These are phyloP conservation scores for Tapera naevia DNA, from an alignment of 2,797 vertebrate species.

Conservation along the genomic window DNA sequence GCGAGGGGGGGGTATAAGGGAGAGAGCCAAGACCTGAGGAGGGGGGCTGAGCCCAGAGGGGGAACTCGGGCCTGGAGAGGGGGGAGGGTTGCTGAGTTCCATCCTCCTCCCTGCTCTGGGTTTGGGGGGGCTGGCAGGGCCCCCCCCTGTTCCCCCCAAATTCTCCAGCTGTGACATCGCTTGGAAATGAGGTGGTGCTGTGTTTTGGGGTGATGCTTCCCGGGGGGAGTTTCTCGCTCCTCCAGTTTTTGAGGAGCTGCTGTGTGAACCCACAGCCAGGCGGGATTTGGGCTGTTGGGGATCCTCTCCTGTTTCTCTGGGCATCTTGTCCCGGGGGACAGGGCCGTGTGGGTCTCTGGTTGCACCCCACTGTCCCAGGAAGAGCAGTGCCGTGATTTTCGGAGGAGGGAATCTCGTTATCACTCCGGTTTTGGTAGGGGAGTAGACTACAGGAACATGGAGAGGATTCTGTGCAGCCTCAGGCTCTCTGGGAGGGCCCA, in stretches of 20 bases:
- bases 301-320: neutral
- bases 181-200: neutral
- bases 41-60: no score
- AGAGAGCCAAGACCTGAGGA: no score
- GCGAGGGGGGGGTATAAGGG: no score
- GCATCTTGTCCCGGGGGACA: neutral
- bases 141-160: no score
- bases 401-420: neutral
- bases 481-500: neutral
- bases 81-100: neutral
- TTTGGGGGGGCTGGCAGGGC: neutral
- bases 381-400: rapidly evolving
- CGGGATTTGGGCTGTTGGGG: rapidly evolving
- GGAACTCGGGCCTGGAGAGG: no score
- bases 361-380: rapidly evolving
- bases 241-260: neutral
- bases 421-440: rapidly evolving
- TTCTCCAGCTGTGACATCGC: no score
- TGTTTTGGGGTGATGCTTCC: no score
- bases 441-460: rapidly evolving
- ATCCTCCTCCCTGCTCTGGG: neutral
- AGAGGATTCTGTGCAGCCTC: neutral
- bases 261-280: rapidly evolving
- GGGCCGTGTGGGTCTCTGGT: neutral
- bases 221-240: neutral